phyloP scores from a whole-genome alignment of 2,888 invertebrate species.

The Zaprionus obscuricornis region DNA sequence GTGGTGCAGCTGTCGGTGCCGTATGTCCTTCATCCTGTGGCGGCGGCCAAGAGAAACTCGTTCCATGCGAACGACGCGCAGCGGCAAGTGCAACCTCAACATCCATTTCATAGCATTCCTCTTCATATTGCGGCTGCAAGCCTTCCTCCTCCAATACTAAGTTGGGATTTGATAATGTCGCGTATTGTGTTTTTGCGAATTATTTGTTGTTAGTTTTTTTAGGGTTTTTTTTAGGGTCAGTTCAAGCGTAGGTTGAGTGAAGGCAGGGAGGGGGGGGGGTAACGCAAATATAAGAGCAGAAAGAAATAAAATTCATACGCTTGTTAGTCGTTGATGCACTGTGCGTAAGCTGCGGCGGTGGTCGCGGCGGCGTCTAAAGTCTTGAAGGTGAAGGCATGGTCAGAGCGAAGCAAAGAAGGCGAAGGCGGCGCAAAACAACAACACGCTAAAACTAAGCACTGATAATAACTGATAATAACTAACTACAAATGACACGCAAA shows the following conservation, averaged over 20 bases:
- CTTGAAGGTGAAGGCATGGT: background rate
- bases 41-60: conserved; percentile 85
- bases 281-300: conserved; percentile 76
- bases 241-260: too few species aligned
- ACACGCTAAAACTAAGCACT: too few species aligned
- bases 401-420: background rate
- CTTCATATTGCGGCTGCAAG: conserved; percentile 77
- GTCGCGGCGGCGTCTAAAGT: conserved; percentile 5
- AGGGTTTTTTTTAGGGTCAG: conserved; percentile 22
- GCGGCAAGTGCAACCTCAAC: conserved; percentile 72
- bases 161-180: too few species aligned
- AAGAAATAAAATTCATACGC: conserved; percentile 79
- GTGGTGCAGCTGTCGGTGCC: conserved; percentile 85
- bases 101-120: conserved; percentile 70
- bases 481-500: too few species aligned
- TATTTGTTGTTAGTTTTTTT: too few species aligned
- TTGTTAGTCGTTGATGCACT: conserved; percentile 78
- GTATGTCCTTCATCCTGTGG: conserved; percentile 83
- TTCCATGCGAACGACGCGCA: conserved; percentile 59
- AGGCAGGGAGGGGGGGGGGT: conserved; percentile 1
- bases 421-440: too few species aligned
- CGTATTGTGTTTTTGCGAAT: conserved; percentile 13
- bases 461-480: background rate
- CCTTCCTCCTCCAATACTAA: conserved; percentile 52
- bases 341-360: conserved; percentile 56